Evolutionary conservation across 2,888 invertebrate genomes (phyloP).

Genomic region (Philaethria dido): DNA sequence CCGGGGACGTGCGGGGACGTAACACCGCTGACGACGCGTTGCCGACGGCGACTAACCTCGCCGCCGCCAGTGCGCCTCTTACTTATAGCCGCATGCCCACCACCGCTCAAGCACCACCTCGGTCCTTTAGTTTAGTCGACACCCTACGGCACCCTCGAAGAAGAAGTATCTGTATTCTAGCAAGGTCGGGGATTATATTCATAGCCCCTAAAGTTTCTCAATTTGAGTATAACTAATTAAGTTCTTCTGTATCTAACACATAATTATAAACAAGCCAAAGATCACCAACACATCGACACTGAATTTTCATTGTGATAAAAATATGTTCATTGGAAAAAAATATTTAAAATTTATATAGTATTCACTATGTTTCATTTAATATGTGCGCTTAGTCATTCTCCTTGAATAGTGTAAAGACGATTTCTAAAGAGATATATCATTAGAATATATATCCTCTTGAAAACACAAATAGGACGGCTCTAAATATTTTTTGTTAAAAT

Average conservation of each 20-base stretch:
- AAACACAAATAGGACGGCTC: not conserved
- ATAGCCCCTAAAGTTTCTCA: not conserved
- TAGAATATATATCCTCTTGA: not conserved
- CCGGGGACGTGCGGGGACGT: conserved; percentile 61
- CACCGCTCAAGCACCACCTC: conserved; percentile 3
- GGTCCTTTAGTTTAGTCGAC: not conserved
- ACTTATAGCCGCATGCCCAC: conserved; percentile 77
- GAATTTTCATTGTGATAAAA: not conserved
- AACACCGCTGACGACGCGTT: conserved; percentile 74
- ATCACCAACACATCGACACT: no score
- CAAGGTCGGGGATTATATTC: not conserved
- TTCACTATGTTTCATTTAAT: not conserved
- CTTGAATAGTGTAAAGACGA: conserved; percentile 9
- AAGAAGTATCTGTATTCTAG: not conserved
- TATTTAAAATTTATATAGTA: not conserved
- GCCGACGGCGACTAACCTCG: conserved; percentile 82
- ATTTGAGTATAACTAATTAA: not conserved
- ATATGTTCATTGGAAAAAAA: not conserved
- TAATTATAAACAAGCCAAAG: not conserved
- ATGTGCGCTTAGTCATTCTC: conserved; percentile 18
- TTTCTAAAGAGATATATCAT: conserved; percentile 13
- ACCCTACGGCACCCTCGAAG: not conserved
- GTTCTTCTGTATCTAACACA: not conserved
- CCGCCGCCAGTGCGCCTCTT: conserved; percentile 75
- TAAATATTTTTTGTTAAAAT: not conserved